These are phyloP conservation scores for Cassiopea andromeda DNA, from an alignment of 30 jellyfish, hydroid and myxozoan genomes.

Conservation along the genomic window DNA sequence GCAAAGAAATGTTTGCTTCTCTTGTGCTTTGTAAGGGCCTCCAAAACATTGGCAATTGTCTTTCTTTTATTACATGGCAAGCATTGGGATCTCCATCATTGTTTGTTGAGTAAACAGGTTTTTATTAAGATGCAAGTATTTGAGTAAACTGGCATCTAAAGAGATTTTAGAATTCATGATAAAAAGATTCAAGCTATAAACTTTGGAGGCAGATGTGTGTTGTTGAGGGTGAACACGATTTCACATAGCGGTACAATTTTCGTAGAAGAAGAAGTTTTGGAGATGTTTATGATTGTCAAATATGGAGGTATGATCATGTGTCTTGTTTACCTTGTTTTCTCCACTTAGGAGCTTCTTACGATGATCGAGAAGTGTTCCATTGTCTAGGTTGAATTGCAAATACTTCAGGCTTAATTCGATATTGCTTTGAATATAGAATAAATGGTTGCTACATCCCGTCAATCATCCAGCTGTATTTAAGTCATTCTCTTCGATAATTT, in stretches of 20 bases:
- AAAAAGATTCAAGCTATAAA: too few species aligned
- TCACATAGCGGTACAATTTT: not conserved
- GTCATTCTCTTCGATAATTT: too few species aligned
- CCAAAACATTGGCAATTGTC: not conserved
- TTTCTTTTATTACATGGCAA: not conserved
- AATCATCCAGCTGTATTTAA: too few species aligned
- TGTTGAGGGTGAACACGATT: not conserved
- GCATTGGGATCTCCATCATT: not conserved
- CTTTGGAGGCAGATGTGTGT: too few species aligned
- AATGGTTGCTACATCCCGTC: too few species aligned
- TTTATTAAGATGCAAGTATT: slow-evolving; percentile 1
- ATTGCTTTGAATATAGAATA: too few species aligned
- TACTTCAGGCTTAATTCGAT: too few species aligned
- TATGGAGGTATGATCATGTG: slow-evolving; percentile 20
- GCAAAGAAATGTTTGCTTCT: not conserved
- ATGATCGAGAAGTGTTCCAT: too few species aligned
- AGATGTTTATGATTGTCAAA: slow-evolving; percentile 44
- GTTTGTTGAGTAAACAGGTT: slow-evolving; percentile 19
- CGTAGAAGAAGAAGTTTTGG: not conserved
- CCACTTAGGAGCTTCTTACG: too few species aligned
- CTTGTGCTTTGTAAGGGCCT: not conserved
- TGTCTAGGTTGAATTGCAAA: too few species aligned
- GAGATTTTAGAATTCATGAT: not conserved
- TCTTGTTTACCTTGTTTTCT: not conserved
- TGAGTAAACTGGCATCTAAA: not conserved